Evolutionary conservation across 1,140 invertebrate genomes (phyloP).

Genomic region (Drosophila ficusphila): DNA sequence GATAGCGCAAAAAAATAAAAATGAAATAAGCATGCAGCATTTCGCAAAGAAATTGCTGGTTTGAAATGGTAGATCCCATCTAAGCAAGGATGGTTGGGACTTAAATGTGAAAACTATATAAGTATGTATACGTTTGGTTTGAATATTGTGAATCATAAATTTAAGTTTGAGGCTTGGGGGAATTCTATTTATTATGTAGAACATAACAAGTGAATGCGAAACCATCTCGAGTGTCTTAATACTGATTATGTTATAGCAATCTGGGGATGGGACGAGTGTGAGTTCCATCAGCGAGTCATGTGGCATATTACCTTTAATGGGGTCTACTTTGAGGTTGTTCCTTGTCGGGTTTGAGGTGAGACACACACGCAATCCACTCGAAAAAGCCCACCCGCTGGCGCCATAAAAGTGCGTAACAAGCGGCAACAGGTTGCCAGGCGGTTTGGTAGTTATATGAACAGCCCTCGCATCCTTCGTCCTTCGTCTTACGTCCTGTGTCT

Average conservation of each 20-base stretch:
- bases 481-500: background rate
- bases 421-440: conserved; percentile 70
- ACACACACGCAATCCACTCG: conserved; percentile 43
- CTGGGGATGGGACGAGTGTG: conserved; percentile 2
- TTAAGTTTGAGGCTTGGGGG: too few relatives aligned
- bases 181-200: too few relatives aligned
- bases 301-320: conserved; percentile 68
- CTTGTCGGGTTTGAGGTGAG: background rate
- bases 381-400: conserved; percentile 34
- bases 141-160: too few relatives aligned
- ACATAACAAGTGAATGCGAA: too few relatives aligned
- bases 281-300: conserved; percentile 47
- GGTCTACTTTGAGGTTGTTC: conserved; percentile 37
- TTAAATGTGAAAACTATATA: too few relatives aligned
- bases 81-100: too few relatives aligned
- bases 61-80: background rate
- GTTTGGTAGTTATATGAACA: conserved; percentile 27
- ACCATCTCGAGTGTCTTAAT: conserved; percentile 1
- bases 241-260: conserved; percentile 59
- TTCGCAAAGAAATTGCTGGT: background rate
- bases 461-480: conserved; percentile 1
- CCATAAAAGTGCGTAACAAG: conserved; percentile 68
- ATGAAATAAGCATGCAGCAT: conserved; percentile 16
- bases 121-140: too few relatives aligned
- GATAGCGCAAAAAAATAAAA: background rate